A percentile compares a stretch with the other conserved stretches of the same genome.
These are phyloP conservation scores for Thaumatotibia leucotreta DNA, from an alignment of 1,140 invertebrate species.

Conservation along the genomic window DNA sequence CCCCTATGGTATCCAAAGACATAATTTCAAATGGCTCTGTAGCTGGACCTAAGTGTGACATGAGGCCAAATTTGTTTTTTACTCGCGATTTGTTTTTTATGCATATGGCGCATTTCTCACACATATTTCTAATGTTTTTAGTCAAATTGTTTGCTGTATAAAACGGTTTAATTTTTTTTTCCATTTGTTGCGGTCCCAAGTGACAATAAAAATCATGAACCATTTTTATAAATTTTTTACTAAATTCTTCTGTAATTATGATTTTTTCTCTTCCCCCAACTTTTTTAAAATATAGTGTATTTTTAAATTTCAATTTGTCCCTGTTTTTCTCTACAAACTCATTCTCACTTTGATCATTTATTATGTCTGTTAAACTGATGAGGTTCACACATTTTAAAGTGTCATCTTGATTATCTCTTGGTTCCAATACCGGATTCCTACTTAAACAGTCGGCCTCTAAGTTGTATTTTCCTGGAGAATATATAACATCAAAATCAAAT, in stretches of 20 bases:
- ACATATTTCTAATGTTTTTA: background rate
- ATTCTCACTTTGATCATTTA: conserved; percentile 26
- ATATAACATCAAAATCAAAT: too few relatives aligned
- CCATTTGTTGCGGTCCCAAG: conserved; percentile 26
- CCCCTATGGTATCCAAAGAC: too few relatives aligned
- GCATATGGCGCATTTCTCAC: conserved; percentile 9
- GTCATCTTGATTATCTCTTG: conserved; percentile 23
- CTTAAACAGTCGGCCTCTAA: too few relatives aligned
- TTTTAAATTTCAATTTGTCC: conserved; percentile 17
- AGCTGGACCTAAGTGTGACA: too few relatives aligned
- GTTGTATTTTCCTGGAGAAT: too few relatives aligned
- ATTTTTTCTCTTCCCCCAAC: conserved; percentile 23
- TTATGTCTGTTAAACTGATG: conserved; percentile 25
- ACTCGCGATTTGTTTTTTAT: too few relatives aligned
- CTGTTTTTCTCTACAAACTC: conserved; percentile 13
- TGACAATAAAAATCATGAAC: conserved; percentile 27
- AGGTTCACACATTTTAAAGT: conserved; percentile 25
- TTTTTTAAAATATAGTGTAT: conserved; percentile 24
- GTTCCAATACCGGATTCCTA: conserved; percentile 26
- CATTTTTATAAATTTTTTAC: conserved; percentile 30
- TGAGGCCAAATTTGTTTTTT: too few relatives aligned
- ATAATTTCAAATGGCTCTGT: too few relatives aligned
- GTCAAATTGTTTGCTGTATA: conserved; percentile 7
- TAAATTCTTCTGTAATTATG: conserved; percentile 25
- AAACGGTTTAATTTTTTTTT: conserved; percentile 12